A percentile compares a stretch with the other conserved stretches of the same genome.
These are phyloP conservation scores for Caenorhabditis brenneri DNA, from an alignment of 1,140 invertebrate species.

Conservation along the genomic window DNA sequence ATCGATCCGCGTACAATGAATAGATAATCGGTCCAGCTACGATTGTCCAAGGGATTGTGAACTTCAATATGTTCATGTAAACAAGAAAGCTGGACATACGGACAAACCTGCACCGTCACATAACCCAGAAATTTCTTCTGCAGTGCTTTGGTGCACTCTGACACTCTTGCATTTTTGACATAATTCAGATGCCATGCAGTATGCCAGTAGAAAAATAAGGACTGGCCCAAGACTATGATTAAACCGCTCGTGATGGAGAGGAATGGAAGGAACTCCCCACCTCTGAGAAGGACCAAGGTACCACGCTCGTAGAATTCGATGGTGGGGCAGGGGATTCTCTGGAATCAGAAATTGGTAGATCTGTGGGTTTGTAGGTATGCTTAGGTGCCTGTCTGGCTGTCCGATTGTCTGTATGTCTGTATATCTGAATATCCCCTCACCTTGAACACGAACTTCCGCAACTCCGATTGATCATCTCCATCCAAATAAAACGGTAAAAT, in stretches of 20 bases:
- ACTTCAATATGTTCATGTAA: background rate
- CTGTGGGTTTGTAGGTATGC: too few species aligned
- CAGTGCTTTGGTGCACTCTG: background rate
- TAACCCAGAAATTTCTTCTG: background rate
- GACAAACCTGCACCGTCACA: background rate
- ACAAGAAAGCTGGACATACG: background rate
- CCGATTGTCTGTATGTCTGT: too few species aligned
- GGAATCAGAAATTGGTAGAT: background rate
- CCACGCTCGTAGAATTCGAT: background rate
- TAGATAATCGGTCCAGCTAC: background rate
- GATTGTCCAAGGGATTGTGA: background rate
- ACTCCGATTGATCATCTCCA: background rate
- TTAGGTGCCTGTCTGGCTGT: too few species aligned
- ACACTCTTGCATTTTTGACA: background rate
- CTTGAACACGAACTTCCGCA: background rate
- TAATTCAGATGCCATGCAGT: background rate
- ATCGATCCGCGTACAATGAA: background rate
- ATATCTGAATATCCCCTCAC: background rate
- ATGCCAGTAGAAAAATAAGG: background rate
- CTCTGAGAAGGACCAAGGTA: background rate
- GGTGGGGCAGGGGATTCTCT: background rate
- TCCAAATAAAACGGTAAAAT: background rate
- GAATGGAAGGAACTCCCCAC: background rate
- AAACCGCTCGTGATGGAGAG: background rate
- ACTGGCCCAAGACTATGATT: background rate